phyloP scores from a whole-genome alignment of 2,113 vertebrate species.

The Corythaeola cristata region DNA sequence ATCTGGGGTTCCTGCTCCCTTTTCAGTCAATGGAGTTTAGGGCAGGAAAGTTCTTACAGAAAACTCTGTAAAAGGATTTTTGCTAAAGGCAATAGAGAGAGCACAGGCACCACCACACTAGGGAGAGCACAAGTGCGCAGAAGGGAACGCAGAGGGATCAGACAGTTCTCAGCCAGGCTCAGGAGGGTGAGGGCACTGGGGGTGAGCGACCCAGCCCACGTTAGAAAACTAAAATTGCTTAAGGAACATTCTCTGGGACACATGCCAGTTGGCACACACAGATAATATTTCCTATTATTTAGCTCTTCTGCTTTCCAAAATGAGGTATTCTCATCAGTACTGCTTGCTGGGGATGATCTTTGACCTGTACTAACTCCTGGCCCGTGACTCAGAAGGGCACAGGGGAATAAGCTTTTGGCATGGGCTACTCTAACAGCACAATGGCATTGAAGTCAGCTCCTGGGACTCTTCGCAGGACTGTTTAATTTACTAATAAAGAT shows the following conservation, averaged over 20 bases:
- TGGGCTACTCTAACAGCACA: neutral
- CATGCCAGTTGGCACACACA: neutral
- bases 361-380: neutral
- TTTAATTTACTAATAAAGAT: neutral
- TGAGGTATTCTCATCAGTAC: neutral
- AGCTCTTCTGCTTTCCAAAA: neutral
- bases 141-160: neutral
- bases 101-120: too few species aligned
- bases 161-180: neutral
- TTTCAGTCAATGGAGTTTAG: neutral
- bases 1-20: neutral
- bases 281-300: neutral
- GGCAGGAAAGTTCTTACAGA: neutral
- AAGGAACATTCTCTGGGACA: neutral
- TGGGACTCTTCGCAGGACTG: neutral
- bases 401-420: neutral
- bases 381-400: neutral
- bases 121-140: accelerated
- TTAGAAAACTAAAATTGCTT: neutral
- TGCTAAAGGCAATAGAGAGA: neutral
- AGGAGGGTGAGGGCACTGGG: neutral
- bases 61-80: neutral
- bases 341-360: neutral
- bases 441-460: neutral
- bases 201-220: neutral